Evolutionary conservation across 2,113 vertebrate species (phyloP), one percentile per base, ranked within the genome.

Genomic region (Craseonycteris thonglongyai): DNA sequence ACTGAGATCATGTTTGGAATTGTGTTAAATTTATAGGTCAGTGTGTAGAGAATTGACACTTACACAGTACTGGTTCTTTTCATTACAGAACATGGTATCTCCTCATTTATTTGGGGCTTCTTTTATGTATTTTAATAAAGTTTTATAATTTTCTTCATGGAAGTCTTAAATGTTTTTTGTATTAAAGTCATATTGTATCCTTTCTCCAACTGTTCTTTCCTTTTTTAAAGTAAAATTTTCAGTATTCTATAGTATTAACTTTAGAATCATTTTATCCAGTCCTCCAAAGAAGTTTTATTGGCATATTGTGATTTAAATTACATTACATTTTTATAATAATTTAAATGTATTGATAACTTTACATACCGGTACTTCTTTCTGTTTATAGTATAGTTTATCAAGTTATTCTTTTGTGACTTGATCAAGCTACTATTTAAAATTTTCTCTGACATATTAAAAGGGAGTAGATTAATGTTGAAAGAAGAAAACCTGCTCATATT

Each of bases 241-340:
- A 58, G 30, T 93, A 58, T 89, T 92, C 2, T 58, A 26, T 35
- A 35, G 0, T 91, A 45, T 86, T 40, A 91, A 71, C 59, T 93
- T 92, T n/a, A 87, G 51, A 76, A 76, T 90, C 6, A 68, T 88
- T 96, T 93, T 11, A 92, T 85, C 68, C 28, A 91, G 1, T 85
- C 21, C 9, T 76, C 66, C 16, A 75, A 35, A 47, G 49, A 54
- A 61, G 10, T 90, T 88, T 71, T 90, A 51, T 88, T 92, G 69
- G 40, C 33, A 28, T 90, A 69, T 38, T 95, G 7, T 91, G 40
- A 78, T 96, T 92, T 91, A 91, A 78, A 82, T 89, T 66, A 88
- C 1, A 16, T 72, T 95, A 66, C 88, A 51, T 94, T 84, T 94
- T 26, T 88, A 0, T 88, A 75, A 35, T 72, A 91, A 61, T 87